phyloP scores from a whole-genome alignment of 2,113 vertebrate genomes.

The Isichthys henryi region DNA sequence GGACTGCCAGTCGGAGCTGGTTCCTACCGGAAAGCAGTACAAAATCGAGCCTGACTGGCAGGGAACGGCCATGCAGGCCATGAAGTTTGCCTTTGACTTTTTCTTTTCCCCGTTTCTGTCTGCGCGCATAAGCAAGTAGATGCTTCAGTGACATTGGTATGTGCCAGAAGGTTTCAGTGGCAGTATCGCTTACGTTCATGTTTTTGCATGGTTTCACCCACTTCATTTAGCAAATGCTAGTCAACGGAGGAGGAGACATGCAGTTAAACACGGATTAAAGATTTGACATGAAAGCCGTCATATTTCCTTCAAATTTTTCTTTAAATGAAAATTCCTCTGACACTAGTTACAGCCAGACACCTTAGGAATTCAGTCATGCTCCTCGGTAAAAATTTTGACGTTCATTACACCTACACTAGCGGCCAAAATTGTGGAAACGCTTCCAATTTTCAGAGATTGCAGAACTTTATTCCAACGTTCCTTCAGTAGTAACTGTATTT shows the following conservation, averaged over 20 bases:
- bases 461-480: not conserved
- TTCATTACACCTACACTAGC: not conserved
- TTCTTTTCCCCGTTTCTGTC: slow-evolving; percentile 92
- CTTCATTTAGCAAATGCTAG: not conserved
- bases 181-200: not conserved
- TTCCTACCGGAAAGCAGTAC: slow-evolving; percentile 69
- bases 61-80: slow-evolving; percentile 64
- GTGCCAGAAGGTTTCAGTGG: not conserved
- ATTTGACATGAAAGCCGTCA: not conserved
- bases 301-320: not conserved
- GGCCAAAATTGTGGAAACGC: no score
- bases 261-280: not conserved
- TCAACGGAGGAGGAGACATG: not conserved
- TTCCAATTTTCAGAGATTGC: not conserved
- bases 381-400: not conserved
- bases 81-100: slow-evolving; percentile 93
- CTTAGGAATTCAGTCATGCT: not conserved
- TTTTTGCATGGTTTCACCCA: not conserved
- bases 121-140: slow-evolving; percentile 52
- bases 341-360: not conserved
- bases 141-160: not conserved
- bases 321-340: not conserved
- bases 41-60: slow-evolving; percentile 93
- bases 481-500: not conserved
- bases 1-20: slow-evolving; percentile 71